A percentile compares a stretch with the other conserved stretches of the same genome.
These are phyloP conservation scores for Siderastrea radians DNA, from an alignment of 92 coral and sea anemone genomes.

Conservation along the genomic window DNA sequence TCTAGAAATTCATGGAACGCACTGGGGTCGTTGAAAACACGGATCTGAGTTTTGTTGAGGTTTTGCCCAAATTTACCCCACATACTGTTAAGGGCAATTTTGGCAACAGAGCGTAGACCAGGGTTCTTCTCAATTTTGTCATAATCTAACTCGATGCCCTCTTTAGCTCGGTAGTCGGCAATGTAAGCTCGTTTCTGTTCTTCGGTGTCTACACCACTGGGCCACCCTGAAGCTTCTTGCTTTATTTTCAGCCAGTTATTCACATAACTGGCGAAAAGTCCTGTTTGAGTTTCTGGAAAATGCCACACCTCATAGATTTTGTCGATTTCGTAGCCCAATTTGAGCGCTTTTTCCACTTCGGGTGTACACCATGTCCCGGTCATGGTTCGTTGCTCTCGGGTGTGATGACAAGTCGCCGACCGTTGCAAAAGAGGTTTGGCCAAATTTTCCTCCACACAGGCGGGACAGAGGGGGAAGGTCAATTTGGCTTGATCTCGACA, in stretches of 20 bases:
- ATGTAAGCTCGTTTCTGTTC: neutral
- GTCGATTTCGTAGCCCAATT: neutral
- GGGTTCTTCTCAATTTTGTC: conserved; percentile 1
- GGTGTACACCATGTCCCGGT: neutral
- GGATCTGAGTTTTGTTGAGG: too few species aligned
- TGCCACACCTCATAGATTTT: conserved; percentile 11
- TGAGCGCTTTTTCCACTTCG: neutral
- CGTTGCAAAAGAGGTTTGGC: neutral
- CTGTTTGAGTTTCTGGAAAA: neutral
- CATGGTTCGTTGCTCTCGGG: too few species aligned
- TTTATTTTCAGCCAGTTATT: neutral
- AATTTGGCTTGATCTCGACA: neutral
- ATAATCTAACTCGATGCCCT: conserved; percentile 20
- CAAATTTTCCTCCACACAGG: conserved; percentile 6
- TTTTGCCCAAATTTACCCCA: conserved; percentile 11
- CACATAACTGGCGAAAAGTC: conserved; percentile 20
- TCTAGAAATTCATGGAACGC: too few species aligned
- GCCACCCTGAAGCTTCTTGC: conserved; percentile 31
- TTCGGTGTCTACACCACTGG: neutral
- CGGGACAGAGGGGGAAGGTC: conserved; percentile 21
- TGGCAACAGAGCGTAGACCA: conserved; percentile 20
- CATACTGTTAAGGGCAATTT: conserved; percentile 3
- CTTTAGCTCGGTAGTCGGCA: neutral
- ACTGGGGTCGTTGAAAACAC: too few species aligned
- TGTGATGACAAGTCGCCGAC: neutral